Base-by-base conservation (phyloP, 2,888 invertebrate species). In the Apamea epomidion region DNA sequence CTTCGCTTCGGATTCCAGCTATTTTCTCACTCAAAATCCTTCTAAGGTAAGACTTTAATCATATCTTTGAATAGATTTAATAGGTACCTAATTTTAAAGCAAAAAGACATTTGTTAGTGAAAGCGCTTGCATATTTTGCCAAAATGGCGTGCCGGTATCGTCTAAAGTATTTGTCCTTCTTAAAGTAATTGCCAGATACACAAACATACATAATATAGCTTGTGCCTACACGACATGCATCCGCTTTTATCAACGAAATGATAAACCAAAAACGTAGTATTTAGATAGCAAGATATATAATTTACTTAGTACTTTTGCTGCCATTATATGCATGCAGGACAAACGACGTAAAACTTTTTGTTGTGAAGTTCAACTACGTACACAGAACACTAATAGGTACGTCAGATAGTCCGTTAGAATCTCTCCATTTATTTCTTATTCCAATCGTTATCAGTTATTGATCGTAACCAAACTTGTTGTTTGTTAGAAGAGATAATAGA, bases 21-120 rank as follows among this genome's bases (percentile, higher is more conserved):
- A 32, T 80, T 29, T 64, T 37, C 16, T 54, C n/a, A 76, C 21
- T 37, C 8, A 32, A 58, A 37, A 70, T 54, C 32, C 2, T 4
- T 14, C 18, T 0, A 84, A 84, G 84, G 84, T 85, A 84, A 82
- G 64, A 70, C 21, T 45, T 48, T 32, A 10, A 21, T 80, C 16
- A 12, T 83, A 58, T 32, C 12, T 58, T 18, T 58, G 4, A 76
- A 48, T 37, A n/a, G 3, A 14, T 51, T 1, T 51, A 2, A 2
- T n/a, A 54, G 7, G 32, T 18, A 65, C 37, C n/a, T n/a, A n/a
- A n/a, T n/a, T 67, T 4, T 10, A 25, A n/a, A 45, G 18, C 21
- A 21, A 37, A 65, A 21, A 2, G 14, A 42, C 12, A n/a, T 18
- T 5, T 48, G 25, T 14, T 16, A 29, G 3, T n/a, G 21, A 64